Evolutionary conservation across 2,797 vertebrate genomes (phyloP), one percentile per base, ranked within the genome.

Genomic region (Coregonus sp.): DNA sequence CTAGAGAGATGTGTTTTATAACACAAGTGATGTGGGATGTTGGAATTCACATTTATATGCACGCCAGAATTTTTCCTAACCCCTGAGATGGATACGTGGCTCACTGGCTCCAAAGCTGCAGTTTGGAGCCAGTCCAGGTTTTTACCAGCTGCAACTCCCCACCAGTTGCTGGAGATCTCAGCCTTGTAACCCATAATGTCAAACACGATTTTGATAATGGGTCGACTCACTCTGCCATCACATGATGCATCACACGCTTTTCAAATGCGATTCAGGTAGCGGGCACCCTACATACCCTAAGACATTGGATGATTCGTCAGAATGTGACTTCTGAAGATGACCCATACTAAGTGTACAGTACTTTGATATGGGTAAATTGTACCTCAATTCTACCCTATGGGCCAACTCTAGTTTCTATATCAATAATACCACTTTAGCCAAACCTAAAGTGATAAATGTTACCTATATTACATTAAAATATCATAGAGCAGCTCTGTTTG

Each of bases 61-160:
- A 70, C 66, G 65, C 67, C 76, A 75, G 77, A 52, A 67, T 75
- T 71, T 75, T 82, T 78, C 74, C 47, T 61, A 4, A 67, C 70
- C 80, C 77, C 54, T n/a, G 67, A 40, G 80, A 85, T 80, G 73
- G 75, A 79, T 79, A 83, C 72, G 82, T 90, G 87, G 77, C 84
- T 84, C 37, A 11, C 59, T 63, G 59, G 59, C 59, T 25, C 59
- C 59, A 25, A 63, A 63, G 56, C 5, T 47, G 25, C 87, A 69
- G 73, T 15, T 66, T 82, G 84, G 79, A 79, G 14, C 18, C 25
- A 50, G 50, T 82, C 85, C 88, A 87, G 37, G 70, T 72, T 29
- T 77, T 75, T 18, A 68, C 72, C 59, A 59, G 66, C 75, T 84
- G 72, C 70, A 83, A 78, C 80, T 81, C 74, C 33, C 71, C 68